These are phyloP conservation scores for Nyctibius bracteatus DNA, from an alignment of 2,113 vertebrate species.

Conservation along the genomic window DNA sequence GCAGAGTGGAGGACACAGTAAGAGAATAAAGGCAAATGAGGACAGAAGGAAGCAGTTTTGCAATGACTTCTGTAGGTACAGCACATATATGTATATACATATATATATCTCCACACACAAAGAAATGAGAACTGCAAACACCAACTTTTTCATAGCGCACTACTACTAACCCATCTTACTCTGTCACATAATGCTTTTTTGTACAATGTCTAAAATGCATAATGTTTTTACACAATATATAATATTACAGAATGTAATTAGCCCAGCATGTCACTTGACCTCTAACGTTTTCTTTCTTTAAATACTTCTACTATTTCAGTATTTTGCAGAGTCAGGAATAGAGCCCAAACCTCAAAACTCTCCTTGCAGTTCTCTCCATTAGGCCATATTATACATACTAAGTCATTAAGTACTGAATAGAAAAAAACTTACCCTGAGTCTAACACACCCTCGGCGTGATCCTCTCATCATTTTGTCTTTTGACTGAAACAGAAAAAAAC, in stretches of 20 bases:
- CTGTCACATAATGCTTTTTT: not conserved
- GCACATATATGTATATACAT: not conserved
- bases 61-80: not conserved
- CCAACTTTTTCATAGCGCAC: not conserved
- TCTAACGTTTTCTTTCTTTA: not conserved
- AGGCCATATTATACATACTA: not conserved
- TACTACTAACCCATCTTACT: not conserved
- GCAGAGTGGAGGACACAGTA: not conserved
- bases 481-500: slow-evolving; percentile 81
- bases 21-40: not conserved
- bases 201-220: not conserved
- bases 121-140: not conserved
- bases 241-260: not conserved
- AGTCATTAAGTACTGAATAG: not conserved
- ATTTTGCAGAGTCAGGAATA: not conserved
- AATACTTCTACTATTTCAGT: slow-evolving; percentile 3
- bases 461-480: slow-evolving; percentile 99
- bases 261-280: not conserved
- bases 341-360: slow-evolving; percentile 1
- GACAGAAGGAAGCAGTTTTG: not conserved
- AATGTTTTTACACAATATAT: not conserved
- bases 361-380: slow-evolving; percentile 1
- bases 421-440: slow-evolving; percentile 80
- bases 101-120: not conserved
- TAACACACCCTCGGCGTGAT: slow-evolving; percentile 95